Percentiles rank a stretch among this genome's conserved stretches.
Conservation (phyloP, 2,888 invertebrate species). For the Lasius fuliginosus region DNA sequence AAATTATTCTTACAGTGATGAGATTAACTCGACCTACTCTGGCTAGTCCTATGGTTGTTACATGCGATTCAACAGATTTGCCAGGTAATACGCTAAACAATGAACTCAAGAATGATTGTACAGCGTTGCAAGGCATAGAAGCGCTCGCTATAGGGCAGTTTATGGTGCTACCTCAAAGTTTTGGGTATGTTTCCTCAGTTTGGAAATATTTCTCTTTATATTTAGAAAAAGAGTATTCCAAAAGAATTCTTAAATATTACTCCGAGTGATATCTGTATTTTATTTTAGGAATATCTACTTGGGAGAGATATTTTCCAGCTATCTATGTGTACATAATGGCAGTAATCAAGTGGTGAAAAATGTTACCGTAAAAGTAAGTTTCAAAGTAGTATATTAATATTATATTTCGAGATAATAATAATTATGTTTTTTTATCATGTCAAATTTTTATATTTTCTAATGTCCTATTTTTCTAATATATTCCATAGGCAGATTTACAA, state of each 20-base stretch:
- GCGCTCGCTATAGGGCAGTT: slow-evolving; percentile 95
- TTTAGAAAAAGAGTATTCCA: background rate
- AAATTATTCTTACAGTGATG: slow-evolving; percentile 91
- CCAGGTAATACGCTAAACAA: slow-evolving; percentile 93
- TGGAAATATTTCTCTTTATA: background rate
- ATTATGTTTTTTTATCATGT: background rate
- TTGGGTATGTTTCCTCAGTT: slow-evolving; percentile 89
- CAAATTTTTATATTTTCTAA: slow-evolving; percentile 13
- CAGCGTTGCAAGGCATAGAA: slow-evolving; percentile 93
- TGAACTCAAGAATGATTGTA: slow-evolving; percentile 93
- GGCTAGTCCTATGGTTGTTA: slow-evolving; percentile 93
- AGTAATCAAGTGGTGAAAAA: slow-evolving; percentile 94
- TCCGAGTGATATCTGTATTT: background rate
- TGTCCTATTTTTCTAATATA: slow-evolving; percentile 33
- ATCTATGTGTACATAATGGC: slow-evolving; percentile 98
- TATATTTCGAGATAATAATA: slow-evolving; percentile 27
- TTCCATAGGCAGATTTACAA: slow-evolving; percentile 94
- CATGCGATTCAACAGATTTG: slow-evolving; percentile 94
- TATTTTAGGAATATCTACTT: slow-evolving; percentile 94
- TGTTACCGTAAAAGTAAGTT: slow-evolving; percentile 92
- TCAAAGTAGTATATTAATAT: background rate
- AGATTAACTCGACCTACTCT: slow-evolving; percentile 96
- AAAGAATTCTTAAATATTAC: background rate
- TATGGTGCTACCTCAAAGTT: slow-evolving; percentile 97
- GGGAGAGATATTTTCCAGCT: slow-evolving; percentile 99